Evolutionary conservation across 2,888 invertebrate genomes (phyloP), one percentile per base, ranked within the genome.

Genomic region (Serrognathus titanus): DNA sequence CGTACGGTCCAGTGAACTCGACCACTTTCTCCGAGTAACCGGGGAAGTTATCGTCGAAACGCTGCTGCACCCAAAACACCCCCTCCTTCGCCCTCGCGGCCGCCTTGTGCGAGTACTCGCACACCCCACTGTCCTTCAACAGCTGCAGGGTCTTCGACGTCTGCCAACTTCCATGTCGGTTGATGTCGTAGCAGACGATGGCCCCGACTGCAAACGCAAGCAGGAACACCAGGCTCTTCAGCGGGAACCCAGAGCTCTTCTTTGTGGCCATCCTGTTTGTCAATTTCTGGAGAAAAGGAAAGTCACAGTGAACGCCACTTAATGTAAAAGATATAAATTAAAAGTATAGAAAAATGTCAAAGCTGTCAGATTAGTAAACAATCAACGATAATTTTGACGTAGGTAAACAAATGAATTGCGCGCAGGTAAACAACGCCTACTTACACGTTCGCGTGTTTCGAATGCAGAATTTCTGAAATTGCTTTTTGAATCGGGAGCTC

Each of bases 1-100:
- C 69, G 65, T 87, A 88, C 0, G 90, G 88, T 62, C 81, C 81
- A 43, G 82, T 77, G 48, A 82, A 71, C 55, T 85, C 83, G 0
- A 78, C 74, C 0, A 81, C 79, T 48, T 80, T 78, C 37, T 80
- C 79, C 61, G 85, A 85, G 72, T 88, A 88, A 39, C 86, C 81
- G 0, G 90, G 90, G 31, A 85, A 83, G 69, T 84, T 85, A 24
- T 83, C 81, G 67, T 90, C 87, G 20, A 88, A 76, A 81, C 85
- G 86, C 53, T 84, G 80, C 69, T 87, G 85, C 2, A 85, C 83
- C 62, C 85, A 82, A 0, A 83, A 83, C 10, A 84, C 81, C 35
- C 85, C 82, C 1, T 84, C 80, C 63, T 85, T 79, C 0, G 84
- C 79, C 59, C 81, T 81, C 67, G 83, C 82, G 81, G 85, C 85